A percentile compares a stretch with the other conserved stretches of the same genome.
Conservation (phyloP, 2,113 vertebrate species). For the Mustelus asterias region DNA sequence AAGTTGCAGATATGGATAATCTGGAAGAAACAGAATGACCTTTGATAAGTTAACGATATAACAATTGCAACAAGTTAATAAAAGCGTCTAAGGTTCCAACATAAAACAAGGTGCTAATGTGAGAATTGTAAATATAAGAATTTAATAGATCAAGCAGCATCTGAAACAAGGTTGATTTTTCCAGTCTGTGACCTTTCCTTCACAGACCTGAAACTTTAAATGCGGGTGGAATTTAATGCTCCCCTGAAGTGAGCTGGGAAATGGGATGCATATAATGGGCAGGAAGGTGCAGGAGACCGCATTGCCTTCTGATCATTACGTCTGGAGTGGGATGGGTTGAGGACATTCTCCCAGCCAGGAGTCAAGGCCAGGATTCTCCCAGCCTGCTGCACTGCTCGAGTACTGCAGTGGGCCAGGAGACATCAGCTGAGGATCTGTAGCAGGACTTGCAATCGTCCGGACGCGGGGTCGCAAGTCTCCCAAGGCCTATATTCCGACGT, state of each 20-base stretch:
- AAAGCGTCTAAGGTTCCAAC: background rate
- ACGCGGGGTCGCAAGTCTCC: too few species aligned
- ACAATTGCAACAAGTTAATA: background rate
- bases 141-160: background rate
- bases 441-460: too few species aligned
- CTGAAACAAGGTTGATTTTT: background rate
- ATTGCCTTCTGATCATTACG: background rate
- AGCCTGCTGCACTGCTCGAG: too few species aligned
- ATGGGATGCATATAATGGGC: too few species aligned
- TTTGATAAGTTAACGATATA: background rate
- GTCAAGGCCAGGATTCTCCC: background rate
- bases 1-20: conserved; percentile 20
- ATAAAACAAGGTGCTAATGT: background rate
- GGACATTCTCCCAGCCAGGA: background rate
- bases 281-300: background rate
- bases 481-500: too few species aligned
- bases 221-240: background rate
- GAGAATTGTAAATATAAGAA: background rate
- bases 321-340: too few species aligned
- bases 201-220: background rate
- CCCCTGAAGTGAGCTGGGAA: background rate
- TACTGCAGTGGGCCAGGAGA: too few species aligned
- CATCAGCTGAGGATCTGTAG: too few species aligned
- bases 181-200: background rate
- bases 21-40: background rate